A percentile compares a stretch with the other conserved stretches of the same genome.
Conservation (phyloP, 2,888 invertebrate species). For the Smittia sp. region DNA sequence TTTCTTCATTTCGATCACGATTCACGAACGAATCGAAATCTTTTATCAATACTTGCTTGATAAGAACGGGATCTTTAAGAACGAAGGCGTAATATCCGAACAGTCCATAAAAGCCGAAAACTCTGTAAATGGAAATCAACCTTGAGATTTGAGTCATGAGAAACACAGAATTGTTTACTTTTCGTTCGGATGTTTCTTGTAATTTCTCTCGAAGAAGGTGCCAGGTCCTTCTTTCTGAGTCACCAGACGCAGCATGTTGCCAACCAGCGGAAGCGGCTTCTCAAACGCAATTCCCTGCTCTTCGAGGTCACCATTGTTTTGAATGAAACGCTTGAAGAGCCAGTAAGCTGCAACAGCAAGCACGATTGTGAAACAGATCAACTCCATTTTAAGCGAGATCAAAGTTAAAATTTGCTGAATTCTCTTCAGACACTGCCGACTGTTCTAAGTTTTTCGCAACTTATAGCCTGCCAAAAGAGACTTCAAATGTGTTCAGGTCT, state of each 20-base stretch:
- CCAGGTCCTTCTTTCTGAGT: neutral
- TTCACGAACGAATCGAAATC: slow-evolving; percentile 51
- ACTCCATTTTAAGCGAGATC: too few species aligned
- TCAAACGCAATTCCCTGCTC: neutral
- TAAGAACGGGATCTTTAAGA: slow-evolving; percentile 46
- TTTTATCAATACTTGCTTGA: slow-evolving; percentile 50
- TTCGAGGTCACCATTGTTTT: neutral
- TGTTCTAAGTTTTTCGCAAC: too few species aligned
- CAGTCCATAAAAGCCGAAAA: neutral
- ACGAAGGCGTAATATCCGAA: neutral
- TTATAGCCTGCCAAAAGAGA: too few species aligned
- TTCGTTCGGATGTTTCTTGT: neutral
- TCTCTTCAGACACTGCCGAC: too few species aligned
- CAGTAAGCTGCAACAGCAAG: neutral
- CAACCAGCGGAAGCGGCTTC: neutral
- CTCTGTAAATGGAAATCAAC: neutral
- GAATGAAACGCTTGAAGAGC: neutral
- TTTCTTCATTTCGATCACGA: slow-evolving; percentile 50
- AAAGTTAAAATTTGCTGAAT: too few species aligned
- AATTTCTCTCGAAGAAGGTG: neutral
- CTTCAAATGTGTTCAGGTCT: too few species aligned
- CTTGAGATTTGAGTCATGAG: neutral
- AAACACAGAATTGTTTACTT: neutral
- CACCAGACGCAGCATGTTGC: neutral
- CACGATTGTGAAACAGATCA: too few species aligned